A percentile compares a stretch with the other conserved stretches of the same genome.
phyloP scores from a whole-genome alignment of 2,797 vertebrate species.

The Danio choprae region DNA sequence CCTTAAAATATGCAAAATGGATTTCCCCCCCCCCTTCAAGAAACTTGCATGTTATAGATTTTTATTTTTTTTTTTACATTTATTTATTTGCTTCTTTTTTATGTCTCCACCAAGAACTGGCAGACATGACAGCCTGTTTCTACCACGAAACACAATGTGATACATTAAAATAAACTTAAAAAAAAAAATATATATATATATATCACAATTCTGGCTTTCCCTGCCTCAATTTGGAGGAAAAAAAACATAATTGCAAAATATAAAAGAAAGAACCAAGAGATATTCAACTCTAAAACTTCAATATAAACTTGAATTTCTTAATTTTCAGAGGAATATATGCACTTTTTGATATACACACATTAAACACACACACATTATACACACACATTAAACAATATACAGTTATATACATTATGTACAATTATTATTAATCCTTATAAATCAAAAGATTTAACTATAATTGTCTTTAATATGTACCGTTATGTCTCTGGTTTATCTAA shows the following conservation, averaged over 20 bases:
- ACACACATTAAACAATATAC: constrained; percentile 43
- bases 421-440: constrained; percentile 74
- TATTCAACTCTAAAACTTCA: too few species aligned
- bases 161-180: too few species aligned
- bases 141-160: not conserved
- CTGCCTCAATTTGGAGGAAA: too few species aligned
- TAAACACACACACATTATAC: too few species aligned
- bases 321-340: too few species aligned
- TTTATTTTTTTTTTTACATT: not conserved
- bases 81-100: not conserved
- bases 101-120: not conserved
- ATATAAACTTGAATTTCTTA: too few species aligned
- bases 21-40: not conserved
- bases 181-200: too few species aligned
- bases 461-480: not conserved
- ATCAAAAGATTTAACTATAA: constrained; percentile 14
- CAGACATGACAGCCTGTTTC: not conserved
- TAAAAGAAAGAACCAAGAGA: too few species aligned
- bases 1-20: not conserved
- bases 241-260: too few species aligned
- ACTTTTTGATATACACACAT: too few species aligned
- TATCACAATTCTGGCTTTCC: too few species aligned
- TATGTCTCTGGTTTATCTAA: not conserved
- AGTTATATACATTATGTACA: constrained; percentile 59
- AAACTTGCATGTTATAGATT: not conserved